These are phyloP conservation scores for Bombus haemorrhoidalis DNA, from an alignment of 1,140 invertebrate species.

Conservation along the genomic window DNA sequence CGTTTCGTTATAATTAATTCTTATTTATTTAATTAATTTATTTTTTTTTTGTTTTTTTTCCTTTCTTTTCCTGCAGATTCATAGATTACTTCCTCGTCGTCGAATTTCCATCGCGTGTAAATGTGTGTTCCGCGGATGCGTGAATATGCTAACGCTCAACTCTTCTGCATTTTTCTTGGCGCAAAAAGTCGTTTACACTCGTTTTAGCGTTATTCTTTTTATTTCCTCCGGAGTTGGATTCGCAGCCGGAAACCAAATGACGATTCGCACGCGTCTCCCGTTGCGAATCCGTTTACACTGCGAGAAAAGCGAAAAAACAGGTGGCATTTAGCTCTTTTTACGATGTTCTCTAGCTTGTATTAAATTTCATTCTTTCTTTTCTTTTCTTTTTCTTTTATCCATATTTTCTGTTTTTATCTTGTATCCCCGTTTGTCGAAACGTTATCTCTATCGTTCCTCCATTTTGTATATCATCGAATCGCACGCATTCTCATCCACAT, in stretches of 20 bases:
- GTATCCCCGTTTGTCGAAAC: neutral
- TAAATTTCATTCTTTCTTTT: neutral
- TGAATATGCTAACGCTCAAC: neutral
- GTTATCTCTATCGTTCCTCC: slow-evolving; percentile 14
- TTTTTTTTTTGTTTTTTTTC: slow-evolving; percentile 2
- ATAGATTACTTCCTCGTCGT: neutral
- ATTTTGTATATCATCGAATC: slow-evolving; percentile 2
- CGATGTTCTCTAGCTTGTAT: slow-evolving; percentile 13
- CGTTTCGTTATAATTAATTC: slow-evolving; percentile 11
- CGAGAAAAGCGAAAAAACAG: slow-evolving; percentile 62
- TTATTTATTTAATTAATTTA: neutral
- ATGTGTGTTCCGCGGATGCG: neutral
- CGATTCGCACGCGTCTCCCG: slow-evolving; percentile 32
- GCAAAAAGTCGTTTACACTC: neutral
- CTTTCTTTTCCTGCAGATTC: slow-evolving; percentile 1
- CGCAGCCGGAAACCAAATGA: slow-evolving; percentile 37
- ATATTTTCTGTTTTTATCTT: neutral
- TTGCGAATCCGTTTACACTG: slow-evolving; percentile 55
- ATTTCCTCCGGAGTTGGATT: slow-evolving; percentile 5
- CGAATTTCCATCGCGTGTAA: slow-evolving; percentile 9
- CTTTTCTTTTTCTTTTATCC: slow-evolving; percentile 31
- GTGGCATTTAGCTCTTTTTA: slow-evolving; percentile 46
- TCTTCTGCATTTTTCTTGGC: neutral
- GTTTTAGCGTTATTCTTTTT: slow-evolving; percentile 20
- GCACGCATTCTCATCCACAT: neutral